phyloP scores from a whole-genome alignment of 2,797 vertebrate genomes.

The Halcyon smyrnensis region DNA sequence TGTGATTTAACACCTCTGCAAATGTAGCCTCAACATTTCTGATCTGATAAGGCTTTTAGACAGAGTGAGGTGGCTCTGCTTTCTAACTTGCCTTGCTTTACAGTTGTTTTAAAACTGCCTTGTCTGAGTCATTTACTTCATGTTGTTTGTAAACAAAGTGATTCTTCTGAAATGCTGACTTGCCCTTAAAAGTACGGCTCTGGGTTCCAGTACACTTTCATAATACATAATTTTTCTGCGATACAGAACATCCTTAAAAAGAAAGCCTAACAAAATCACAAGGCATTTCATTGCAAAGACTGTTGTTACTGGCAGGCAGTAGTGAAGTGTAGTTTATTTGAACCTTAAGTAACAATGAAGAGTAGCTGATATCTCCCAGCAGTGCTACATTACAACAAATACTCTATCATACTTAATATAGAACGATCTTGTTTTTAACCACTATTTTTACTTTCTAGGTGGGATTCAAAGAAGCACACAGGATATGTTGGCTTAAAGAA shows the following conservation, averaged over 20 bases:
- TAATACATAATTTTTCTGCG: neutral
- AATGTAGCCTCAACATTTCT: neutral
- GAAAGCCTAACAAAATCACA: neutral
- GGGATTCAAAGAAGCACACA: slow-evolving; percentile 99
- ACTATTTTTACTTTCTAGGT: slow-evolving; percentile 80
- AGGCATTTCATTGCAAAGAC: neutral
- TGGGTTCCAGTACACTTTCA: neutral
- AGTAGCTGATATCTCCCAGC: neutral
- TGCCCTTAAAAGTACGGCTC: neutral
- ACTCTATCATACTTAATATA: neutral
- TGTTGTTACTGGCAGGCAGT: neutral
- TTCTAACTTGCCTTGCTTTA: neutral
- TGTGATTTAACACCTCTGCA: neutral
- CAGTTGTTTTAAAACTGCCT: neutral
- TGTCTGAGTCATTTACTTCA: neutral
- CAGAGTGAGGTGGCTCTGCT: neutral
- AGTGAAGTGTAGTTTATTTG: neutral
- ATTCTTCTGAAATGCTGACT: neutral
- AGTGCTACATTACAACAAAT: neutral
- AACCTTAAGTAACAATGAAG: neutral
- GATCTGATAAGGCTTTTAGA: neutral
- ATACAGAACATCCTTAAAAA: neutral
- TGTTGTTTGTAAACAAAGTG: neutral
- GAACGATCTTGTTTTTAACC: slow-evolving; percentile 5
- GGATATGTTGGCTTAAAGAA: slow-evolving; percentile 99